phyloP scores from a whole-genome alignment of 2,113 vertebrate genomes.

The Lutjanus erythropterus region DNA sequence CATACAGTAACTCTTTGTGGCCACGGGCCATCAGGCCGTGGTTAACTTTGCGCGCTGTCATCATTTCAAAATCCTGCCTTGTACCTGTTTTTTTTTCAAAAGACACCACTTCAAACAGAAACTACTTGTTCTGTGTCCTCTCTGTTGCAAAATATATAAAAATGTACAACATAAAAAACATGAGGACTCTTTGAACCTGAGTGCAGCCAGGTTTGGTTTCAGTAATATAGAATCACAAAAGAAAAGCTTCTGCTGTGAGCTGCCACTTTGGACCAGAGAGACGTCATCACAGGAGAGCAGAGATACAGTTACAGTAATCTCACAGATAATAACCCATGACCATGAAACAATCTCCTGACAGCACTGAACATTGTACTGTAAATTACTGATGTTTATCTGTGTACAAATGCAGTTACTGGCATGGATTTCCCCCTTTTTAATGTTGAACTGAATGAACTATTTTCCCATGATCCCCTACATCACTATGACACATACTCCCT shows the following conservation, averaged over 20 bases:
- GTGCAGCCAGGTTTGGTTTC: background rate
- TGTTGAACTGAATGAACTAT: background rate
- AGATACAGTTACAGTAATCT: constrained; percentile 8
- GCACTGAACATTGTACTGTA: background rate
- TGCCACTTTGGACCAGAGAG: background rate
- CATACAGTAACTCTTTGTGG: too few relatives aligned
- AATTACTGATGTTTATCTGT: constrained; percentile 31
- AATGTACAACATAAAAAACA: background rate
- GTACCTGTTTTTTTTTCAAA: too few relatives aligned
- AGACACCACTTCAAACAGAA: too few relatives aligned
- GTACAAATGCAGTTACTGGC: background rate
- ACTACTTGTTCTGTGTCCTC: too few relatives aligned
- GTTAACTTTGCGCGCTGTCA: too few relatives aligned
- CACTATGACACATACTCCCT: constrained; percentile 9
- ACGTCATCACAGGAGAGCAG: too few relatives aligned
- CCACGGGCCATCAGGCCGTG: too few relatives aligned
- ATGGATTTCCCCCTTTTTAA: background rate
- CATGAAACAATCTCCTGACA: constrained; percentile 7
- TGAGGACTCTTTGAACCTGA: background rate
- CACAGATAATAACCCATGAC: constrained; percentile 2
- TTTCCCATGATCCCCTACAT: constrained; percentile 22
- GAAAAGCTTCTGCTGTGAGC: background rate
- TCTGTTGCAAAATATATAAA: background rate
- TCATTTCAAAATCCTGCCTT: background rate
- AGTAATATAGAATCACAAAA: constrained; percentile 3